These are phyloP conservation scores for Bugula neritina DNA, from an alignment of 2,888 invertebrate species.

Conservation along the genomic window DNA sequence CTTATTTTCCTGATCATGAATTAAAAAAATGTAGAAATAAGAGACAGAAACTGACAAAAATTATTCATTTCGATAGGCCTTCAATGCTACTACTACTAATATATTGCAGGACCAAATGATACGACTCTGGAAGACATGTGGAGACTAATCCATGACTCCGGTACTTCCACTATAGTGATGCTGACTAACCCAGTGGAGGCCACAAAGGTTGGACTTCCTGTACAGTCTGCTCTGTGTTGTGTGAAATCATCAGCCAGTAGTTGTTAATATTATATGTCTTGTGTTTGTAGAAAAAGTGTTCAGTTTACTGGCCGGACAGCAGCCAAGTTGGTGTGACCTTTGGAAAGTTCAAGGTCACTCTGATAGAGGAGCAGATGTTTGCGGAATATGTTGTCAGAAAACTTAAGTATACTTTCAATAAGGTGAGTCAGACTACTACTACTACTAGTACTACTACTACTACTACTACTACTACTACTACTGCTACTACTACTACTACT, in stretches of 20 bases:
- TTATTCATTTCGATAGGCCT: too few relatives aligned
- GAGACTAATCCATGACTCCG: conserved; percentile 57
- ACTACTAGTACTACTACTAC: conserved; percentile 7
- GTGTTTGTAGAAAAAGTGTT: conserved; percentile 4
- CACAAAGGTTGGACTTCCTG: conserved; percentile 55
- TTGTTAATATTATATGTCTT: too few relatives aligned
- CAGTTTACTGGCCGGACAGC: background rate
- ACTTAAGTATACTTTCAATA: background rate
- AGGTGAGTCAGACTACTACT: conserved; percentile 20
- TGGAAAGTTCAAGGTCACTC: background rate
- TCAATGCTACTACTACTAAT: too few relatives aligned
- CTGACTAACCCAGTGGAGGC: conserved; percentile 56
- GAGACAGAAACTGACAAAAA: too few relatives aligned
- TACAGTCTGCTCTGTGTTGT: too few relatives aligned
- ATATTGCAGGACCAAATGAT: conserved; percentile 54
- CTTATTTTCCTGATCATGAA: too few relatives aligned
- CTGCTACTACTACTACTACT: conserved; percentile 6
- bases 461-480: background rate
- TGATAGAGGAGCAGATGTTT: background rate
- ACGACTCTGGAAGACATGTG: conserved; percentile 56
- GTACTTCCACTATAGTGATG: conserved; percentile 55
- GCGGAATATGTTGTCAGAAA: background rate
- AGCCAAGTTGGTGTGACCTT: background rate
- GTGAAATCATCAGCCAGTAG: too few relatives aligned
- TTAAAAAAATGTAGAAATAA: too few relatives aligned